phyloP scores from a whole-genome alignment of 2,113 vertebrate species.

The Oryzias celebensis region DNA sequence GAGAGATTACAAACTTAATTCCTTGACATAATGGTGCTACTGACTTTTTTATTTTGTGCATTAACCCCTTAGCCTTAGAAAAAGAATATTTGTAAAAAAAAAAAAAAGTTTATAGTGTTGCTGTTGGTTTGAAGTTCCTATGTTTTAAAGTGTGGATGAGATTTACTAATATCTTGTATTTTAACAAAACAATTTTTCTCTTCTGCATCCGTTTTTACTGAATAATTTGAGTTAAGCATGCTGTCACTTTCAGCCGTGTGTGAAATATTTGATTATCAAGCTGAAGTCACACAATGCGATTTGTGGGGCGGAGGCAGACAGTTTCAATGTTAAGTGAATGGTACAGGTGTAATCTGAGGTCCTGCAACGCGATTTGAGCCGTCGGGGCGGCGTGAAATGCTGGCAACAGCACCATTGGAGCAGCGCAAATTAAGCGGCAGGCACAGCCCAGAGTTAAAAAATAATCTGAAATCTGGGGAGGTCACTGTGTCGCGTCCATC shows the following conservation, averaged over 20 bases:
- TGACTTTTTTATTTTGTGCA: conserved; percentile 32
- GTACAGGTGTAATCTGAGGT: no score
- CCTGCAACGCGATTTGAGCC: no score
- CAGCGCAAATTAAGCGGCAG: no score
- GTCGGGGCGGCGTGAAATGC: no score
- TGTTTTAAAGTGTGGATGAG: background rate
- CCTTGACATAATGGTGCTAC: no score
- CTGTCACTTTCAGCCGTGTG: conserved; percentile 20
- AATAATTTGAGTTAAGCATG: conserved; percentile 29
- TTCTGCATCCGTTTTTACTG: conserved; percentile 16
- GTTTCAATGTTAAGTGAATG: no score
- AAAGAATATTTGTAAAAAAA: background rate
- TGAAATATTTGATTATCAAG: conserved; percentile 3
- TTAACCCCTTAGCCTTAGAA: conserved; percentile 4
- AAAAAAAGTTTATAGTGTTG: background rate
- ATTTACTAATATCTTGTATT: background rate
- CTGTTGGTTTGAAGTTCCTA: background rate
- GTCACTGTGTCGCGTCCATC: no score
- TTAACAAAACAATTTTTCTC: background rate
- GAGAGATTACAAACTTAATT: conserved; percentile 18
- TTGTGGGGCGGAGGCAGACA: no score
- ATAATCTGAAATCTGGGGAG: no score
- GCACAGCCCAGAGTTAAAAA: no score
- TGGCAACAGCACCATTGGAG: no score
- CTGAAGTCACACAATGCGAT: no score